Evolutionary conservation across 2,113 vertebrate species (phyloP).

Genomic region (Ictalurus punctatus): DNA sequence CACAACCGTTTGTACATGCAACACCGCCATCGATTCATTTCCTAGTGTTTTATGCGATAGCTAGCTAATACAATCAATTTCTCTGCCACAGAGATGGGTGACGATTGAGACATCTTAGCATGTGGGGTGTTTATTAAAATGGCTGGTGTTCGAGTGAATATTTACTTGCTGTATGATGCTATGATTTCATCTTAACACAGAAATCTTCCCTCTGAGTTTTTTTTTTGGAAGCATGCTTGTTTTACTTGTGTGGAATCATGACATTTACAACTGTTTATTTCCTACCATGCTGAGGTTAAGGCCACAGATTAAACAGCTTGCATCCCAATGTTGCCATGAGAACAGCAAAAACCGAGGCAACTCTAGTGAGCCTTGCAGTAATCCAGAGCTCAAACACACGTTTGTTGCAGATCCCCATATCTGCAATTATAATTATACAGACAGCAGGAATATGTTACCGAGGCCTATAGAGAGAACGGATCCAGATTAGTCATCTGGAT

Average conservation of each 20-base stretch:
- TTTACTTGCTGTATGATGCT: neutral
- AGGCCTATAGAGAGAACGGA: slow-evolving; percentile 57
- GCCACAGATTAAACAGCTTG: slow-evolving; percentile 37
- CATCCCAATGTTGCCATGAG: slow-evolving; percentile 53
- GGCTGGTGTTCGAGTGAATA: neutral
- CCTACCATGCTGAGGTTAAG: slow-evolving; percentile 27
- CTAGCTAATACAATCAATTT: neutral
- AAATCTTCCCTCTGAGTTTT: neutral
- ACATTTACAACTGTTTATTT: slow-evolving; percentile 41
- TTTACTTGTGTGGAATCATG: slow-evolving; percentile 8
- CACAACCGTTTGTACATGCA: neutral
- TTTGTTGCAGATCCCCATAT: slow-evolving; percentile 57
- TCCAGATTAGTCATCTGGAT: slow-evolving; percentile 66
- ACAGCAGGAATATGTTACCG: slow-evolving; percentile 65
- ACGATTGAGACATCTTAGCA: neutral
- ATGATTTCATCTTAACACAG: neutral
- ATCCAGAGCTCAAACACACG: slow-evolving; percentile 29
- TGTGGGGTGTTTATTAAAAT: neutral
- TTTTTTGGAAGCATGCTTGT: neutral
- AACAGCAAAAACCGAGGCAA: slow-evolving; percentile 41
- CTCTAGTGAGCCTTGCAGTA: slow-evolving; percentile 31
- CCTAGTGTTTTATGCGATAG: neutral
- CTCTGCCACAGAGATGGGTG: neutral
- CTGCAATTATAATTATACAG: slow-evolving; percentile 70
- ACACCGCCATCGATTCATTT: neutral